These are phyloP conservation scores for Dichetophora obliterata DNA, from an alignment of 2,888 invertebrate species.

Conservation along the genomic window DNA sequence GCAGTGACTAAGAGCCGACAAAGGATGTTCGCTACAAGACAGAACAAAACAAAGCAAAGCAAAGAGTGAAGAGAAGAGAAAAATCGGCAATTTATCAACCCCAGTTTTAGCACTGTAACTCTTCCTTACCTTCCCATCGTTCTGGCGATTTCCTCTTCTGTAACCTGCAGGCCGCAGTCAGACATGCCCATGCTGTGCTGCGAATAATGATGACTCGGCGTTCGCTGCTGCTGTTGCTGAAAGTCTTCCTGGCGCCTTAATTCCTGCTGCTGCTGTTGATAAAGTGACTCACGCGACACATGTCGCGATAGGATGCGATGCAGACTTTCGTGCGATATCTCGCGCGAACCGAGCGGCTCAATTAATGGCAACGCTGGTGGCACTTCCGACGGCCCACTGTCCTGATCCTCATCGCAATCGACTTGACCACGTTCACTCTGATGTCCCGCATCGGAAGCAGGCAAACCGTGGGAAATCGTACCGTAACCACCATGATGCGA, in stretches of 20 bases:
- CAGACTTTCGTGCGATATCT: slow-evolving; percentile 86
- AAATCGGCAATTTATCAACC: background rate
- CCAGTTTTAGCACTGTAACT: slow-evolving; percentile 11
- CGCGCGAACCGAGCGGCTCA: slow-evolving; percentile 83
- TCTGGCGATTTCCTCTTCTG: slow-evolving; percentile 91
- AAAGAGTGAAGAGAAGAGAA: slow-evolving; percentile 4
- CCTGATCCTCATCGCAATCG: slow-evolving; percentile 79
- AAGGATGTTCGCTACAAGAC: slow-evolving; percentile 80
- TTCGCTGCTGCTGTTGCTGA: slow-evolving; percentile 64
- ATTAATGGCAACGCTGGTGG: slow-evolving; percentile 86
- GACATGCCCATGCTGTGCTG: slow-evolving; percentile 76
- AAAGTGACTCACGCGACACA: slow-evolving; percentile 78
- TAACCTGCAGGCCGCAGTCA: slow-evolving; percentile 90
- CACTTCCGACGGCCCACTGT: slow-evolving; percentile 84
- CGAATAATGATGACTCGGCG: slow-evolving; percentile 79
- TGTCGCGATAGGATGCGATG: slow-evolving; percentile 72
- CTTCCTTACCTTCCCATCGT: slow-evolving; percentile 78
- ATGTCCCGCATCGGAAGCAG: slow-evolving; percentile 13
- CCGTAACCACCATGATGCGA: slow-evolving; percentile 18
- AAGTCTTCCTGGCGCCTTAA: slow-evolving; percentile 76
- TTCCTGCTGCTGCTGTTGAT: slow-evolving; percentile 67
- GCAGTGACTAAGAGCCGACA: slow-evolving; percentile 90
- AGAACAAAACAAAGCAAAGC: background rate
- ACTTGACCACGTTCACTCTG: slow-evolving; percentile 59
- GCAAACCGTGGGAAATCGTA: slow-evolving; percentile 43